A percentile compares a stretch with the other conserved stretches of the same genome.
phyloP scores from a whole-genome alignment of 1,140 invertebrate species.

The Drosophila santomea region DNA sequence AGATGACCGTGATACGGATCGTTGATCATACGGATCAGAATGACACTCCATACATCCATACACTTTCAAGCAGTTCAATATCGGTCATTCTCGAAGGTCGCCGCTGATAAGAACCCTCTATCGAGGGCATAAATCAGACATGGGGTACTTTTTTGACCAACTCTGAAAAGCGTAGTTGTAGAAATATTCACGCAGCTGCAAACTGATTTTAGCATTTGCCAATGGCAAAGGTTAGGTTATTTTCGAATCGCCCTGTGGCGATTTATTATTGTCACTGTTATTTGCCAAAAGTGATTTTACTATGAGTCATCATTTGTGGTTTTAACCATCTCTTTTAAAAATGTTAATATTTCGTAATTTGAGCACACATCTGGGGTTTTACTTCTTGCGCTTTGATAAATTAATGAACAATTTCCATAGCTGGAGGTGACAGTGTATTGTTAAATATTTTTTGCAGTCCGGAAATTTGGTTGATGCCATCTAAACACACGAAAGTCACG shows the following conservation, averaged over 20 bases:
- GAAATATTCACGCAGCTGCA: conserved; percentile 20
- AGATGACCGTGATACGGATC: conserved; percentile 12
- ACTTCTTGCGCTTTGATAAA: background rate
- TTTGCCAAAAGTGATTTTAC: background rate
- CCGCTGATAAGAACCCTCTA: conserved; percentile 35
- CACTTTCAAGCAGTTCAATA: conserved; percentile 28
- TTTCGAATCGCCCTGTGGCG: background rate
- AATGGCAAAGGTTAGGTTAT: background rate
- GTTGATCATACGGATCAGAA: conserved; percentile 5
- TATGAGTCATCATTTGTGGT: conserved; percentile 25
- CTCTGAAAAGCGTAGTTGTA: conserved; percentile 21
- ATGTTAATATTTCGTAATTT: background rate
- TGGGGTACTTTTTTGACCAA: conserved; percentile 38
- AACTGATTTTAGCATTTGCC: background rate
- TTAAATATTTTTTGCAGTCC: background rate
- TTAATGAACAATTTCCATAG: background rate
- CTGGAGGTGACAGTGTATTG: background rate
- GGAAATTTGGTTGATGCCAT: background rate
- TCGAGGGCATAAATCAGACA: conserved; percentile 24
- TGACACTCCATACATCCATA: too few relatives aligned
- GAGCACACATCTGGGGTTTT: background rate
- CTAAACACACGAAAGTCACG: background rate
- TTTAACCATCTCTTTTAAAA: background rate
- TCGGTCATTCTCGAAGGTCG: conserved; percentile 50
- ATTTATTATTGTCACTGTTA: conserved; percentile 1